phyloP scores from a whole-genome alignment of 2,113 vertebrate species.

The Coptodon bakossiorum region DNA sequence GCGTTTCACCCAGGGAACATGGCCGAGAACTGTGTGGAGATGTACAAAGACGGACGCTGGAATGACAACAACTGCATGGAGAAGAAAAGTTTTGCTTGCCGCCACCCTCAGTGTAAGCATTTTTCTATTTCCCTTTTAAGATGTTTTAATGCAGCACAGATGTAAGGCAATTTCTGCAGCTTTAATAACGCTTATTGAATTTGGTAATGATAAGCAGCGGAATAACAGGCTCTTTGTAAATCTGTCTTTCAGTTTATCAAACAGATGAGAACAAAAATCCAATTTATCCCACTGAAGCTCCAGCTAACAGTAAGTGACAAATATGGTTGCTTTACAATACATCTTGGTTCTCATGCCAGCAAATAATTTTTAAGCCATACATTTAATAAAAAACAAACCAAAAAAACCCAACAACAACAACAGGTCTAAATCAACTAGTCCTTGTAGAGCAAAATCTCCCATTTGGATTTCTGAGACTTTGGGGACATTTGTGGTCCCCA shows the following conservation, averaged over 20 bases:
- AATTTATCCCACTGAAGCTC: slow-evolving; percentile 45
- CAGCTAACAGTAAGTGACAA: slow-evolving; percentile 41
- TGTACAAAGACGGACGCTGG: slow-evolving; percentile 71
- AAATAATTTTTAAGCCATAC: neutral
- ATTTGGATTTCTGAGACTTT: neutral
- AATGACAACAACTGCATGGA: slow-evolving; percentile 73
- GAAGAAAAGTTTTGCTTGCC: slow-evolving; percentile 69
- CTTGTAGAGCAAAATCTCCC: neutral
- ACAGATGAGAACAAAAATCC: slow-evolving; percentile 50
- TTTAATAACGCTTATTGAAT: neutral
- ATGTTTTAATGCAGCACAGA: neutral
- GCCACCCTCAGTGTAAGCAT: slow-evolving; percentile 62
- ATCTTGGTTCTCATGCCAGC: neutral
- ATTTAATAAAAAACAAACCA: neutral
- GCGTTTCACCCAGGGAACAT: slow-evolving; percentile 55
- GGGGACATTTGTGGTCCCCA: neutral
- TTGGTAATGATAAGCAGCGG: neutral
- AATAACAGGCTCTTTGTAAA: neutral
- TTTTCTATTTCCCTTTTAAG: neutral
- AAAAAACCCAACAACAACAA: neutral
- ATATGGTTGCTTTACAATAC: neutral
- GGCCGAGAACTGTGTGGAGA: slow-evolving; percentile 71
- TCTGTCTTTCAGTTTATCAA: slow-evolving; percentile 44
- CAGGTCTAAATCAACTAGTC: neutral
- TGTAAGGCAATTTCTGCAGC: neutral